Conservation (phyloP, 2,888 invertebrate genomes). For the Erannis defoliaria region DNA sequence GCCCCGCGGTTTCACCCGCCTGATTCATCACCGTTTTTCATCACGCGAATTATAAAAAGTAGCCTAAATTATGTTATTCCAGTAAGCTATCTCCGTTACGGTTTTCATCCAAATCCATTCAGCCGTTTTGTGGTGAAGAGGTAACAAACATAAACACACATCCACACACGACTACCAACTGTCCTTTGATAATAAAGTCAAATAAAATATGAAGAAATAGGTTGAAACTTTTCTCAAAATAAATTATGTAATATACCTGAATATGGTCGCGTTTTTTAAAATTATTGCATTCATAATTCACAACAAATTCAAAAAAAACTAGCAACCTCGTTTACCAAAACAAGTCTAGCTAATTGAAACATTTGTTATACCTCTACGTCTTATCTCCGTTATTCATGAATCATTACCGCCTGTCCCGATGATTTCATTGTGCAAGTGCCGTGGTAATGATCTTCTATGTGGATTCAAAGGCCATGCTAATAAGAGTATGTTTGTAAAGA, state of each 20-base stretch:
- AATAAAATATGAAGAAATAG: no score
- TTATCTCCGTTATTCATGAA: constrained; percentile 32
- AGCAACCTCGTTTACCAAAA: constrained; percentile 18
- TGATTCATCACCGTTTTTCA: no score
- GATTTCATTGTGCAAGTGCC: constrained; percentile 28
- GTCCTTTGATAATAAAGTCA: no score
- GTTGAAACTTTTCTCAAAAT: background rate
- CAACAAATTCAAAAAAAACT: constrained; percentile 3
- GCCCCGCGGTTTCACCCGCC: no score
- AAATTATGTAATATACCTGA: background rate
- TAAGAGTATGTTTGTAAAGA: constrained; percentile 59
- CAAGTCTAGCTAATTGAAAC: constrained; percentile 6
- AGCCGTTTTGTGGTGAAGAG: no score
- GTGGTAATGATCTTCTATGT: constrained; percentile 38
- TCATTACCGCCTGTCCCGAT: constrained; percentile 25
- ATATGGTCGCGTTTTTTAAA: background rate
- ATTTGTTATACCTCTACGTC: background rate
- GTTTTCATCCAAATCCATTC: no score
- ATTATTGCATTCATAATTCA: background rate
- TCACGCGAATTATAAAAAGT: no score
- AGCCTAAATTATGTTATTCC: no score
- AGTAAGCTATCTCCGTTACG: no score
- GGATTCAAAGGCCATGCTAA: constrained; percentile 45
- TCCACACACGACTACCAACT: no score
- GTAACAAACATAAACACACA: no score